phyloP scores from a whole-genome alignment of 2,797 vertebrate genomes.

The Kryptolebias ocellatus region DNA sequence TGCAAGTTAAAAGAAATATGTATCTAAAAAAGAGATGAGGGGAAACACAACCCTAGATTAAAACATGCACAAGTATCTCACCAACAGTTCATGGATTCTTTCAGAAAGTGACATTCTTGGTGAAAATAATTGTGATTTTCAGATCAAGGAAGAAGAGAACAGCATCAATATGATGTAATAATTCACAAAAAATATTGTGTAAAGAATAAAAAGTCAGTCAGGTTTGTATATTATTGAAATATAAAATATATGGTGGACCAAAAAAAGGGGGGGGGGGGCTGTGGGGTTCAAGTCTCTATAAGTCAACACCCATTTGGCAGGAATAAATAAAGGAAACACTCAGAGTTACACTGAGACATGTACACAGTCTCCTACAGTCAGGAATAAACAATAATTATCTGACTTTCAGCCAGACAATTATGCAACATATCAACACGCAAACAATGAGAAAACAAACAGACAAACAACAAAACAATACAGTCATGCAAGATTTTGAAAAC shows the following conservation, averaged over 20 bases:
- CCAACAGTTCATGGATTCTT: slow-evolving; percentile 35
- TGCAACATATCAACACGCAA: slow-evolving; percentile 26
- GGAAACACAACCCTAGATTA: slow-evolving; percentile 23
- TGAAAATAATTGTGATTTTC: slow-evolving; percentile 17
- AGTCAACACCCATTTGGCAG: slow-evolving; percentile 57
- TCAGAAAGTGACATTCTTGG: slow-evolving; percentile 25
- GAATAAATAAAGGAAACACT: slow-evolving; percentile 69
- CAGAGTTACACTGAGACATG: slow-evolving; percentile 57
- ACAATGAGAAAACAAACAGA: slow-evolving; percentile 37
- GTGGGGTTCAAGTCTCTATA: slow-evolving; percentile 49
- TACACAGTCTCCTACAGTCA: slow-evolving; percentile 46
- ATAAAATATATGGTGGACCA: slow-evolving; percentile 14
- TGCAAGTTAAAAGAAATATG: slow-evolving; percentile 5
- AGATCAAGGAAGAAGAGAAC: slow-evolving; percentile 14
- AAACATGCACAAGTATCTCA: slow-evolving; percentile 40
- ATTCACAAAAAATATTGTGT: slow-evolving; percentile 9
- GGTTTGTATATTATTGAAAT: slow-evolving; percentile 4
- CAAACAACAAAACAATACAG: not conserved
- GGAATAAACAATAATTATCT: slow-evolving; percentile 41
- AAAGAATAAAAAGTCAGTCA: not conserved
- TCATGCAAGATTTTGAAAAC: slow-evolving; percentile 57
- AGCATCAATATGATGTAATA: slow-evolving; percentile 32
- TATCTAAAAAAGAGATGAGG: slow-evolving; percentile 1
- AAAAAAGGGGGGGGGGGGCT: slow-evolving; percentile 38
- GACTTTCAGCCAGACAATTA: slow-evolving; percentile 37